These are phyloP conservation scores for Plecturocebus donacophilus DNA, from an alignment of 2,113 vertebrate species.

Conservation along the genomic window DNA sequence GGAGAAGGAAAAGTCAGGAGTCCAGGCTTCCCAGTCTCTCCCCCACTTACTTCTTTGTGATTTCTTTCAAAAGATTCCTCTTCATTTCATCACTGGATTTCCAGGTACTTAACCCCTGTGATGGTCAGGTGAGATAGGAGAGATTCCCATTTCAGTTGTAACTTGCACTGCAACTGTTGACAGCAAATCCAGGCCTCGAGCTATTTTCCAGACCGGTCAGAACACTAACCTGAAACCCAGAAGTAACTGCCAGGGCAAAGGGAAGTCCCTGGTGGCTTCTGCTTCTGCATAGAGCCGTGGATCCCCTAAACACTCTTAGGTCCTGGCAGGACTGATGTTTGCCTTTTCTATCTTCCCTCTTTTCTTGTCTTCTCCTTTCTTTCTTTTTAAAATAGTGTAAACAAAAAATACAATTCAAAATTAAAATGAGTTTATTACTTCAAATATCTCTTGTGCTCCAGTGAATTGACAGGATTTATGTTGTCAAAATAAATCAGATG, in stretches of 20 bases:
- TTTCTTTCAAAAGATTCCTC: too few species aligned
- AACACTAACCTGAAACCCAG: neutral
- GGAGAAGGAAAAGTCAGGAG: neutral
- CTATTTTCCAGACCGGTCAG: conserved; percentile 31
- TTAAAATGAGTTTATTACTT: neutral
- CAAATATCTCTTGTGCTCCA: neutral
- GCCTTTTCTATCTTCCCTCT: neutral
- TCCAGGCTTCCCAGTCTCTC: neutral
- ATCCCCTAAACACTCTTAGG: neutral
- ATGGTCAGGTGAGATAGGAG: conserved; percentile 30
- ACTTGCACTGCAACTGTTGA: neutral
- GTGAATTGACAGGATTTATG: neutral
- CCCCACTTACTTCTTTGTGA: too few species aligned
- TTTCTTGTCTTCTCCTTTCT: neutral
- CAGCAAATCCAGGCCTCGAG: conserved; percentile 36
- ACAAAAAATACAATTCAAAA: neutral
- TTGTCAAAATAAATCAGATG: neutral
- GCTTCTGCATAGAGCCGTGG: neutral
- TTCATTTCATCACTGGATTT: neutral
- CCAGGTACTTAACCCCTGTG: neutral
- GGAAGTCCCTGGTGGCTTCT: neutral
- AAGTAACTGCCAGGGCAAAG: neutral
- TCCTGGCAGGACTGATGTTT: accelerated
- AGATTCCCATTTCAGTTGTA: neutral
- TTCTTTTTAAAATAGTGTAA: neutral